These are phyloP conservation scores for Mesorhabditis sp. DNA, from an alignment of 2,888 invertebrate genomes.

Conservation along the genomic window DNA sequence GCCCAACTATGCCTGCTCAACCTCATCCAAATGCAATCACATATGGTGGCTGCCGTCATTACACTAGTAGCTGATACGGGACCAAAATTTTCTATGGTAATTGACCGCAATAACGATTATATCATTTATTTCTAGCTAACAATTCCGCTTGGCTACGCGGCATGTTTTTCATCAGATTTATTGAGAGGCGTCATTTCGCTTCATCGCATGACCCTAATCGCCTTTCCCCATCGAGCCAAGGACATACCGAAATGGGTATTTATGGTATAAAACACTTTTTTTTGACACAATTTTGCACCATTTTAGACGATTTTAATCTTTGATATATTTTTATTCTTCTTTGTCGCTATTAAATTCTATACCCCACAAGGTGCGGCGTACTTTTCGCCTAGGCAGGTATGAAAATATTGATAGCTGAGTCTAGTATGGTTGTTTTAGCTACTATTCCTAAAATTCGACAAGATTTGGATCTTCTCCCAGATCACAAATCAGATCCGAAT, in stretches of 20 bases:
- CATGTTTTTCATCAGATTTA: not conserved
- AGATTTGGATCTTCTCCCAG: not conserved
- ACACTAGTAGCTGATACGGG: not conserved
- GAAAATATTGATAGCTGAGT: not conserved
- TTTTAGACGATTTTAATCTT: not conserved
- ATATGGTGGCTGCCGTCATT: conserved; percentile 1
- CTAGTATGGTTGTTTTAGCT: not conserved
- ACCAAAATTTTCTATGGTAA: not conserved
- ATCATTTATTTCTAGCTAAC: not conserved
- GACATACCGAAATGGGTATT: not conserved
- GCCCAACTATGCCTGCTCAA: not conserved
- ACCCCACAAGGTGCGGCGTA: not conserved
- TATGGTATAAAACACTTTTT: not conserved
- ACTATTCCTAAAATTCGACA: not conserved
- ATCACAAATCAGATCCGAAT: conserved; percentile 6
- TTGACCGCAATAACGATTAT: not conserved
- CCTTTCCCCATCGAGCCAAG: not conserved
- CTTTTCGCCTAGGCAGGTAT: not conserved
- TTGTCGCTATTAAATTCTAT: conserved; percentile 1
- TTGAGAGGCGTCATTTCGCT: not conserved
- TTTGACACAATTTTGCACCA: not conserved
- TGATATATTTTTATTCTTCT: not conserved
- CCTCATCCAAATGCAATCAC: not conserved
- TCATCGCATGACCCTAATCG: not conserved
- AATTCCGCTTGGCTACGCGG: not conserved